Evolutionary conservation across 1,140 invertebrate genomes (phyloP).

Genomic region (Anastatus disparis): DNA sequence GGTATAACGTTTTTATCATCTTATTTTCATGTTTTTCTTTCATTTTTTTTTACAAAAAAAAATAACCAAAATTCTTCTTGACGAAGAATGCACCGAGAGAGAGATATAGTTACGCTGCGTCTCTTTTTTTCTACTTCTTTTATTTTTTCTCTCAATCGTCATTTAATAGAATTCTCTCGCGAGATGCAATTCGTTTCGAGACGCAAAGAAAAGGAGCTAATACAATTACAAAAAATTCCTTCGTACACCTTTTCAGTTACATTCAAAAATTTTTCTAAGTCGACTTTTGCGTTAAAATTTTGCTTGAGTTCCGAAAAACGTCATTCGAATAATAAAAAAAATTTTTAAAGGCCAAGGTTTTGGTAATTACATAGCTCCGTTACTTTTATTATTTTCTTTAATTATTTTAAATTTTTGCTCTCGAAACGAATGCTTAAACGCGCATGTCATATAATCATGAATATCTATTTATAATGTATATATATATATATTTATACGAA

Average conservation of each 20-base stretch:
- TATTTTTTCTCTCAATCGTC: slow-evolving; percentile 46
- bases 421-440: slow-evolving; percentile 17
- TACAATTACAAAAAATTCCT: slow-evolving; percentile 2
- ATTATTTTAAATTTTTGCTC: background rate
- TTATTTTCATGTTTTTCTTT: slow-evolving; percentile 13
- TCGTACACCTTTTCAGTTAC: slow-evolving; percentile 2
- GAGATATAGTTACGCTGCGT: slow-evolving; percentile 46
- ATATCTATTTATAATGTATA: slow-evolving; percentile 47
- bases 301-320: slow-evolving; percentile 7
- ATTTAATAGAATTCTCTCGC: no score
- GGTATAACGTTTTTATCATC: slow-evolving; percentile 26
- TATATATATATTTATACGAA: slow-evolving; percentile 47
- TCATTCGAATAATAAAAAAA: background rate
- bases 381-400: background rate
- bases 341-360: background rate
- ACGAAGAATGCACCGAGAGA: slow-evolving; percentile 42
- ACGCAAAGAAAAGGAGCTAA: slow-evolving; percentile 3
- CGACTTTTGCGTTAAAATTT: slow-evolving; percentile 17
- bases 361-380: slow-evolving; percentile 19
- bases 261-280: slow-evolving; percentile 1
- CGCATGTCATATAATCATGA: slow-evolving; percentile 30
- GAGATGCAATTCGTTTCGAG: slow-evolving; percentile 24
- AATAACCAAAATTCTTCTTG: slow-evolving; percentile 35
- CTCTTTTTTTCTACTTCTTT: slow-evolving; percentile 54
- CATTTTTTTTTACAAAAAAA: slow-evolving; percentile 31